Base-by-base conservation (phyloP, 1,140 invertebrate species). In the Heliconius nattereri region DNA sequence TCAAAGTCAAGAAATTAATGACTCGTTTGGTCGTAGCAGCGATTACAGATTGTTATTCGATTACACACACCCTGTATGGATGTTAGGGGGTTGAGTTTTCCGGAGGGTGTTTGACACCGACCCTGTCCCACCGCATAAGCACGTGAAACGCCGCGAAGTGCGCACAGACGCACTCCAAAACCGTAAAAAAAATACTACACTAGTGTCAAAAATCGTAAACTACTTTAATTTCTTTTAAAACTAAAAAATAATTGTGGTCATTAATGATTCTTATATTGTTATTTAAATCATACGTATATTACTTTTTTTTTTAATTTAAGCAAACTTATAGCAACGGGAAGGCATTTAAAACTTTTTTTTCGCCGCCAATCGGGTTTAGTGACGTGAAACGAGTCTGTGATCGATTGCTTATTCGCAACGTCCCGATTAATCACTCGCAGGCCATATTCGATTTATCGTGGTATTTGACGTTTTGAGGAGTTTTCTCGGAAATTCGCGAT, bases 401-500 rank as follows among this genome's bases (percentile, higher is more conserved):
- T 84, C 87, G 86, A 89, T 89, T 87, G 85, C 78, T 87, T 86
- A 87, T 90, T 90, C 85, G 81, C 78, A 87, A 79, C 79, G 85
- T 84, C 80, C 78, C 82, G 87, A 89, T 91, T 87, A 86, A 87
- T 87, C 83, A 84, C 81, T 87, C 74, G 76, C 83, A 78, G 85
- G 86, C 86, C 88, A 88, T 91, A 89, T 89, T 91, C 87, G 88
- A 88, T 89, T 86, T 86, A 89, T 84, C 37, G 85, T 78, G 90
- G 87, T 87, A 90, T 92, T 90, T 92, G 85, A 85, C 77, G 85
- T 89, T 93, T 91, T 86, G 86, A 83, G 78, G 76, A 89, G 85
- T 91, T 93, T 93, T 93, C 91, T 91, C 71, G 82, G 91, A 92
- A 93, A 85, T 81, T 78, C 78, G 75, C 91, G 85, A 91, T 91